A percentile compares a stretch with the other conserved stretches of the same genome.
These are phyloP conservation scores for Gallinago stenura DNA, from an alignment of 2,797 vertebrate species.

Conservation along the genomic window DNA sequence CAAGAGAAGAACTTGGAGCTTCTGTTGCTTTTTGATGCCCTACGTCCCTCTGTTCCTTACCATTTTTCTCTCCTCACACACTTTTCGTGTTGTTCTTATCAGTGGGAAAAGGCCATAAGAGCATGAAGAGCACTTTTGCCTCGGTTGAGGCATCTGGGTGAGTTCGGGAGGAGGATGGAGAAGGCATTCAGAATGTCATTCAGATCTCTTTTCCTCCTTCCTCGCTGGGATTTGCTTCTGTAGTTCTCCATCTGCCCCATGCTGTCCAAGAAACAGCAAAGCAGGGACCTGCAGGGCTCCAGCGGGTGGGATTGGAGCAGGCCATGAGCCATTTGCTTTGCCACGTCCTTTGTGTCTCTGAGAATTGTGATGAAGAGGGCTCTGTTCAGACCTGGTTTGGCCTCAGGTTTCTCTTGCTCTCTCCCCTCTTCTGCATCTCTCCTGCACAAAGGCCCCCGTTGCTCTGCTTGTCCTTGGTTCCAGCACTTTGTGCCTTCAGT, in stretches of 20 bases:
- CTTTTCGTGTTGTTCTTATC: neutral
- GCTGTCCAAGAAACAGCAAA: fast-evolving
- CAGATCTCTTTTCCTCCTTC: neutral
- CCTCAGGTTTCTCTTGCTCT: neutral
- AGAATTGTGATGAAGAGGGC: neutral
- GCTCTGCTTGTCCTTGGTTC: fast-evolving
- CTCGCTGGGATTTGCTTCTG: neutral
- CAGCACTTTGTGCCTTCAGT: neutral
- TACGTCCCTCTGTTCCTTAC: neutral
- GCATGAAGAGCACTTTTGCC: neutral
- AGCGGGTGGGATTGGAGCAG: neutral
- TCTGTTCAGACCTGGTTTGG: neutral
- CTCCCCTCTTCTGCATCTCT: neutral
- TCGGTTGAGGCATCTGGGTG: neutral
- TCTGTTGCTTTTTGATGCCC: neutral
- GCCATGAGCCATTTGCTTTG: neutral
- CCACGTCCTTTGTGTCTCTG: neutral
- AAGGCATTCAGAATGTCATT: neutral
- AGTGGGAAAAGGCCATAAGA: neutral
- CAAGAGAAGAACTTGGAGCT: neutral
- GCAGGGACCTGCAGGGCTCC: neutral
- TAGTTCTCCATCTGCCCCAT: neutral
- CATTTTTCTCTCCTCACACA: neutral
- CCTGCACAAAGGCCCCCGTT: neutral
- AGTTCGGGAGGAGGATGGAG: neutral